Base-by-base conservation (phyloP, 2,113 vertebrate species). In the Prinia subflava region DNA sequence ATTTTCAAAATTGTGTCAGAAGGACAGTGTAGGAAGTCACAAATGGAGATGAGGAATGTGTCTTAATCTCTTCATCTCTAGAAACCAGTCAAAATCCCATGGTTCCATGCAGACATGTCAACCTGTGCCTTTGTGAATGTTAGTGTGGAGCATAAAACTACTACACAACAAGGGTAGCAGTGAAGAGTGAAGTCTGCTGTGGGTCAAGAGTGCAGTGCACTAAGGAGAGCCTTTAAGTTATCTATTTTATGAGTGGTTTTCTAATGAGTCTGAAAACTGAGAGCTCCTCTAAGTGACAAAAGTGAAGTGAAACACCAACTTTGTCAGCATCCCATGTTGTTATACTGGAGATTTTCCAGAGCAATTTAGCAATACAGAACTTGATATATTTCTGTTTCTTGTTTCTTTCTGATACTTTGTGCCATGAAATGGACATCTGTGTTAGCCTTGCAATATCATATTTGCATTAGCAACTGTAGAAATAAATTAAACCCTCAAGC, bases 1-100 rank as follows among this genome's bases (percentile, higher is more conserved):
- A 73, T 89, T 96, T 91, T 93, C 89, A 95, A 94, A 97, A 92
- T 90, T 68, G 78, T 60, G 13, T 81, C 79, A 95, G 89, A 94
- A 90, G 41, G 44, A 82, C 41, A 74, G 7, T 50, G 24, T 80
- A 79, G 42, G 42, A 91, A 91, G 28, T 31, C 53, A 82, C 50
- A 80, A 83, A 77, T 50, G 44, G 18, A 50, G 25, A 25, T 42
- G 10, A 68, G 67, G 53, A 82, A 75, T 50, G 18, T 56, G 27
- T 44, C 74, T 53, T 69, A 79, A 60, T 39, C 21, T 55, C 31
- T 79, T 77, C 37, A 47, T 24, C 41, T 76, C 47, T 56, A 44
- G 74, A 70, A 71, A 33, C 6, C 22, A 47, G 75, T 96, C 65
- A 35, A 62, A 67, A 65, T 81, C 44, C 6, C 1, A 14, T 76